Evolutionary conservation across 1,140 invertebrate species (phyloP), one percentile per base, ranked within the genome.

Genomic region (Bombus cullumanus): DNA sequence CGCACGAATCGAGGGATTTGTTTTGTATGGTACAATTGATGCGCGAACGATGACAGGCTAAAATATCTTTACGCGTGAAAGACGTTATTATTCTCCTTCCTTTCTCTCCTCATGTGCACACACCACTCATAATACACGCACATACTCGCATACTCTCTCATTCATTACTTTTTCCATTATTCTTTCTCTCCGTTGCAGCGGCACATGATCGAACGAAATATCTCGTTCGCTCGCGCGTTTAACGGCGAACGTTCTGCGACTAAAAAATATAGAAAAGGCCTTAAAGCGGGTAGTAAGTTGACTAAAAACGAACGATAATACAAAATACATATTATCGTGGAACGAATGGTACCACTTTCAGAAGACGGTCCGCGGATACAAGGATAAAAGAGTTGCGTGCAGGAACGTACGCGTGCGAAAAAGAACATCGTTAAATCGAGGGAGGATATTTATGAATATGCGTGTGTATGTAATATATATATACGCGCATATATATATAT

Each of bases 191-290:
- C 2, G 57, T 86, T 83, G 77, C 88, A 85, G 77, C 78, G 73
- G 81, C 81, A 31, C 37, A 13, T 37, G 37, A 59, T 69, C 18
- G 57, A 77, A 59, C 53, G 47, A 66, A 82, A 31, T 64, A 53
- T 74, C 59, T 71, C 25, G 76, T 43, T 57, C 18, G 18, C 59
- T 71, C 25, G 76, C 57, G 43, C 18, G 18, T 53, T 53, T 53
- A 53, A 53, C 47, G 37, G 41, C 62, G 69, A 77, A 43, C 66
- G 57, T 66, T 18, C 31, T 18, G 66, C 68, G 39, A 41, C 83
- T 80, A 88, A 86, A 89, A 71, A 62, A 37, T 88, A 82, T 86
- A 83, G 74, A 76, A 88, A 82, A 89, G 85, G 41, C 85, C 83
- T 85, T 86, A 69, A n/a, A 57, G 75, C 64, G 62, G 62, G 43